Conservation (phyloP, 2,113 vertebrate genomes). For the Ictalurus furcatus region DNA sequence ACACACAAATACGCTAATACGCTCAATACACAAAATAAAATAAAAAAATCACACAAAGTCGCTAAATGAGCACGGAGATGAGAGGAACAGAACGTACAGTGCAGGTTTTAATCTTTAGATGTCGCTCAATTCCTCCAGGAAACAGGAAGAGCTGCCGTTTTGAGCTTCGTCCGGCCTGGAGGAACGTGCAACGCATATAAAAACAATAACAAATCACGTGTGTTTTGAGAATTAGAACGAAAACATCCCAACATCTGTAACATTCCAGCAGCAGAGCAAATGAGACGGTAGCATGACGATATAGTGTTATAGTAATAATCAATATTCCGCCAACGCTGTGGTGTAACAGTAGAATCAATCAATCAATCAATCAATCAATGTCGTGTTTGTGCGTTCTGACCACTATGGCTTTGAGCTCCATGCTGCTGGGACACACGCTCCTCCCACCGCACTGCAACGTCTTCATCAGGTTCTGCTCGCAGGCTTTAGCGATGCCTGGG, state of each 20-base stretch:
- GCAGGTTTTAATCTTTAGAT: slow-evolving; percentile 86
- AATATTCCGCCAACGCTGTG: too few species aligned
- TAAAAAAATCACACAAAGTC: background rate
- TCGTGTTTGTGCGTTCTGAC: slow-evolving; percentile 71
- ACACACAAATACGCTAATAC: background rate
- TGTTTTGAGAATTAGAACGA: background rate
- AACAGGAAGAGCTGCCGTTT: slow-evolving; percentile 95
- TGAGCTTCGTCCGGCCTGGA: slow-evolving; percentile 91
- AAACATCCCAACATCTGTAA: too few species aligned
- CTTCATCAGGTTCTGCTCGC: slow-evolving; percentile 90
- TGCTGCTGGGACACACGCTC: slow-evolving; percentile 80
- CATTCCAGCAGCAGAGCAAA: too few species aligned
- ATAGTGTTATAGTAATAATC: too few species aligned
- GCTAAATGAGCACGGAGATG: too few species aligned
- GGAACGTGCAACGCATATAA: background rate
- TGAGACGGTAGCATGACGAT: background rate
- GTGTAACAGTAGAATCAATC: background rate
- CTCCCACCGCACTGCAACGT: slow-evolving; percentile 86
- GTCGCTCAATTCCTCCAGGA: slow-evolving; percentile 89
- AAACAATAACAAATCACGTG: background rate
- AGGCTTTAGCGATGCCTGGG: slow-evolving; percentile 90
- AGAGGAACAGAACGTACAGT: slow-evolving; percentile 73
- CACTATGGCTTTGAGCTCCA: slow-evolving; percentile 94
- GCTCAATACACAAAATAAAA: background rate
- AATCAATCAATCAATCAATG: background rate